Conservation (phyloP, 2,888 invertebrate genomes). For the Odontomyia ornata region DNA sequence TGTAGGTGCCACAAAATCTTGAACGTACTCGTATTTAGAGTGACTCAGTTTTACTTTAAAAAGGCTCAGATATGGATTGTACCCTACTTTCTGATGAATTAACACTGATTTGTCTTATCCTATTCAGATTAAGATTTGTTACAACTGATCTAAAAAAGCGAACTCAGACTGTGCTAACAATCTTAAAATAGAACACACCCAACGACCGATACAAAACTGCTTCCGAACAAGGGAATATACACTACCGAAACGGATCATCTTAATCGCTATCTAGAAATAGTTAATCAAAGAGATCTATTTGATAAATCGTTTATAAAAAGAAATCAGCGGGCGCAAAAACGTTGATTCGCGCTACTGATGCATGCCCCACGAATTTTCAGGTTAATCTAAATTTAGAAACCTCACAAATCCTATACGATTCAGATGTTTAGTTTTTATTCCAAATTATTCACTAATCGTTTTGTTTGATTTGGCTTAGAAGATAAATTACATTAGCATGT, state of each 20-base stretch:
- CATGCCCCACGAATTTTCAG: neutral
- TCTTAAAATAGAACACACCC: neutral
- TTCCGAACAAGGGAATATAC: neutral
- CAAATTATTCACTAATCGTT: too few relatives aligned
- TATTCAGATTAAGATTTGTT: too few relatives aligned
- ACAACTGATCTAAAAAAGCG: too few relatives aligned
- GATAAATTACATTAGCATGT: too few relatives aligned
- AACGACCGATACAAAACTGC: neutral
- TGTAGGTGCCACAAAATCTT: neutral
- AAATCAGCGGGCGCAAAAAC: neutral
- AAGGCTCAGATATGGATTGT: too few relatives aligned
- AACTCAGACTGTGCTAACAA: neutral
- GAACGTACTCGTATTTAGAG: too few relatives aligned
- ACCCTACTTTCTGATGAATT: too few relatives aligned
- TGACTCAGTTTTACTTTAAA: too few relatives aligned
- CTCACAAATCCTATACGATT: too few relatives aligned
- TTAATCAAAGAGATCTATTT: neutral
- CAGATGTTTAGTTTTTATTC: too few relatives aligned
- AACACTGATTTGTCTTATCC: too few relatives aligned
- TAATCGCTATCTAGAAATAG: neutral
- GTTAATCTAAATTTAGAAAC: neutral
- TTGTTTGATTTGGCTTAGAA: too few relatives aligned
- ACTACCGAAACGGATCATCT: neutral
- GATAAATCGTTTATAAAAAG: neutral
- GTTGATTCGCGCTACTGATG: neutral